These are phyloP conservation scores for Heliconius hewitsoni DNA, from an alignment of 1,140 invertebrate species.

Conservation along the genomic window DNA sequence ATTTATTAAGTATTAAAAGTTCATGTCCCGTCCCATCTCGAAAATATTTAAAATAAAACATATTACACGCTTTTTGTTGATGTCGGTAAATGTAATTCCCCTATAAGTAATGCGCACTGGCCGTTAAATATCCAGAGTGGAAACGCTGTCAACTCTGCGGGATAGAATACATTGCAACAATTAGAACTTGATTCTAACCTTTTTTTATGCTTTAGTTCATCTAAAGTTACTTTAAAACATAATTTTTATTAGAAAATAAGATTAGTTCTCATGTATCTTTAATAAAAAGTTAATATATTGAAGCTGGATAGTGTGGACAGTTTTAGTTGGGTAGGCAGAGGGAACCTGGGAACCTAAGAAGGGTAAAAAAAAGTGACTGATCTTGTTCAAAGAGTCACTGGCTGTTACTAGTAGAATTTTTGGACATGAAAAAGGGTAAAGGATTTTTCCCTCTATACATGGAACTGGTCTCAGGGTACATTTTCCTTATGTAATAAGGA, in stretches of 20 bases:
- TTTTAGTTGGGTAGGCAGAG: background rate
- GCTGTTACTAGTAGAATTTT: too few relatives aligned
- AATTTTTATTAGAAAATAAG: background rate
- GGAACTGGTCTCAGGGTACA: too few relatives aligned
- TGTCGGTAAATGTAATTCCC: background rate
- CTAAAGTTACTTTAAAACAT: background rate
- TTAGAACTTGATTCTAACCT: background rate
- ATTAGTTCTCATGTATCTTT: background rate
- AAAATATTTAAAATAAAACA: background rate
- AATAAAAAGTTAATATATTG: background rate
- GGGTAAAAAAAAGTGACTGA: too few relatives aligned
- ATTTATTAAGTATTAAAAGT: too few relatives aligned
- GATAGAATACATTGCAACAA: background rate
- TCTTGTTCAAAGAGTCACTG: too few relatives aligned
- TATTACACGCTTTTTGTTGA: background rate
- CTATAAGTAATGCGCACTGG: background rate
- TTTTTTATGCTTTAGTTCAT: background rate
- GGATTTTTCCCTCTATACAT: too few relatives aligned
- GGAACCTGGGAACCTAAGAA: too few relatives aligned
- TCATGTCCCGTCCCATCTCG: too few relatives aligned
- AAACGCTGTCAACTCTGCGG: background rate
- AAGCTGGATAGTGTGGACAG: too few relatives aligned
- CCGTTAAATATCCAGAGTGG: background rate
- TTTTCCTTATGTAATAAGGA: too few relatives aligned
- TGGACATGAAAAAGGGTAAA: too few relatives aligned